These are phyloP conservation scores for Nerophis lumbriciformis DNA, from an alignment of 2,113 vertebrate genomes.

Conservation along the genomic window DNA sequence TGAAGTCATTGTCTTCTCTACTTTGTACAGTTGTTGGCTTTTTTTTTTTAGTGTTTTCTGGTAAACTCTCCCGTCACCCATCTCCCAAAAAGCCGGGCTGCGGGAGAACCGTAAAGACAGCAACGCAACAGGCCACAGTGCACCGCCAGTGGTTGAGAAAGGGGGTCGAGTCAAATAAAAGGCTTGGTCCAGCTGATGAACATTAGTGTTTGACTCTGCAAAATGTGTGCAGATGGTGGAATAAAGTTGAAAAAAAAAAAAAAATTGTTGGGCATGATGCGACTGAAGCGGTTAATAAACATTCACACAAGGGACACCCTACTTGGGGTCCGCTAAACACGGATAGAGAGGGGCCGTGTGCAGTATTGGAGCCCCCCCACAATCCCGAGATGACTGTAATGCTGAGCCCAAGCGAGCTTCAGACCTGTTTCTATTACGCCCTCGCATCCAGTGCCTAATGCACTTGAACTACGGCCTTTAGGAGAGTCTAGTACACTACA, in stretches of 20 bases:
- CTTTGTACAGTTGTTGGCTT: constrained; percentile 62
- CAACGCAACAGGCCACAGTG: constrained; percentile 43
- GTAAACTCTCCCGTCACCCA: constrained; percentile 57
- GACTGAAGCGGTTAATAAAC: constrained; percentile 38
- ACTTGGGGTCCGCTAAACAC: constrained; percentile 39
- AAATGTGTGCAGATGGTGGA: constrained; percentile 22
- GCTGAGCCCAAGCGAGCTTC: constrained; percentile 37
- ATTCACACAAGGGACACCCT: constrained; percentile 54
- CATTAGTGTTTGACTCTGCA: constrained; percentile 18
- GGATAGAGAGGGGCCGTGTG: constrained; percentile 32
- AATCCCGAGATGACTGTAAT: constrained; percentile 56
- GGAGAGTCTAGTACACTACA: constrained; percentile 9
- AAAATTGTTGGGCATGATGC: constrained; percentile 24
- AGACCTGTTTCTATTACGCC: constrained; percentile 15
- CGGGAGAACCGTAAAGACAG: constrained; percentile 40
- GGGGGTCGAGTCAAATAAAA: constrained; percentile 20
- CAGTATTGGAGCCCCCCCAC: constrained; percentile 22
- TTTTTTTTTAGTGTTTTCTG: constrained; percentile 45
- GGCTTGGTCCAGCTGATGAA: constrained; percentile 51
- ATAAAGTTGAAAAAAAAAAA: constrained; percentile 2
- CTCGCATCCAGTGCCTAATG: constrained; percentile 19
- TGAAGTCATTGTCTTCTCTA: constrained; percentile 65
- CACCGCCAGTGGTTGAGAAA: constrained; percentile 22
- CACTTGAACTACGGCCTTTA: constrained; percentile 34
- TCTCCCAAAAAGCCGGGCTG: constrained; percentile 60